Percentiles rank a stretch among this genome's conserved stretches.
Evolutionary conservation across 1,140 invertebrate species (phyloP).

Genomic region (Gonatopus flavifemur): DNA sequence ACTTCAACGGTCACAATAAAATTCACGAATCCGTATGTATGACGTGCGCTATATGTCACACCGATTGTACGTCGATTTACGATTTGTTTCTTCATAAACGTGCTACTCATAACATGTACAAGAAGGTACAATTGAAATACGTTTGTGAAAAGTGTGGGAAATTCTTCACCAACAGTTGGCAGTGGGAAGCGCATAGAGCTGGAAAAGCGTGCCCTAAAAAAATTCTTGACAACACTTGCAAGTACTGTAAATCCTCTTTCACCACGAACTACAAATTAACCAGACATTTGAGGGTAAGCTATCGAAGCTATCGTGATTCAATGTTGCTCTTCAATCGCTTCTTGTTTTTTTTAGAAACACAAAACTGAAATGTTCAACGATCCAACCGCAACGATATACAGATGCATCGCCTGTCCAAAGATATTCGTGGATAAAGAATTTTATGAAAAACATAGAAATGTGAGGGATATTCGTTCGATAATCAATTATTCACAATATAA

Average conservation of each 20-base stretch:
- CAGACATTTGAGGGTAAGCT: conserved; percentile 32
- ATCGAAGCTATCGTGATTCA: too few species aligned
- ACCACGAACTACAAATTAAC: conserved; percentile 32
- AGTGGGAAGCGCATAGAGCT: conserved; percentile 31
- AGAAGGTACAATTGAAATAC: conserved; percentile 29
- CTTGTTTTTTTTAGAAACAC: conserved; percentile 35
- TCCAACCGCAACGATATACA: conserved; percentile 28
- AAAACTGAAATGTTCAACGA: conserved; percentile 37
- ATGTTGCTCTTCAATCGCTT: not conserved
- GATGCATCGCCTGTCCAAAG: conserved; percentile 38
- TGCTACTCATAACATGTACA: conserved; percentile 27
- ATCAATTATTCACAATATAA: not conserved
- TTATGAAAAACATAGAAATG: conserved; percentile 41
- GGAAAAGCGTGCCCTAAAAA: conserved; percentile 29
- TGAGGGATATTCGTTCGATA: conserved; percentile 11
- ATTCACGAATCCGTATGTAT: conserved; percentile 25
- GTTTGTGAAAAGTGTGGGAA: conserved; percentile 36
- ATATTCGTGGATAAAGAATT: conserved; percentile 40
- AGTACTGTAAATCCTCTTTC: conserved; percentile 30
- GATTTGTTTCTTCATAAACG: conserved; percentile 36
- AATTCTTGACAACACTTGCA: conserved; percentile 29
- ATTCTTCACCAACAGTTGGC: conserved; percentile 35
- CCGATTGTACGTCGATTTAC: conserved; percentile 29
- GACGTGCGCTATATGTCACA: conserved; percentile 25
- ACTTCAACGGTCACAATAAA: conserved; percentile 24